Percentiles rank a stretch among this genome's conserved stretches.
Evolutionary conservation across 2,797 vertebrate genomes (phyloP).

Genomic region (Falco rusticolus): DNA sequence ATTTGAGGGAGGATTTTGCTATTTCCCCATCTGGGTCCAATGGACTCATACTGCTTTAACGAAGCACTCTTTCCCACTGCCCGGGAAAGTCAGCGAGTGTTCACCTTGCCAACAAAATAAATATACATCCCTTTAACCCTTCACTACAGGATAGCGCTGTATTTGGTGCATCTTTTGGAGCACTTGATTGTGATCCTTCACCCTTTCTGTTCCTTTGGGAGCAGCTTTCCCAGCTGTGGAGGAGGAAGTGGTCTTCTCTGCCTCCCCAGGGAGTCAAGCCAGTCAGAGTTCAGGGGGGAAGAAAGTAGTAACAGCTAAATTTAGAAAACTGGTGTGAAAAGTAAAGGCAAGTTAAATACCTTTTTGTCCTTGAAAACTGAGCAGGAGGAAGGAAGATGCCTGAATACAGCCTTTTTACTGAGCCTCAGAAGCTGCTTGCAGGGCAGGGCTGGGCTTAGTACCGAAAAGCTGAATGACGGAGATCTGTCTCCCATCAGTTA

Average conservation of each 20-base stretch:
- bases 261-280: constrained; percentile 25
- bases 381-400: constrained; percentile 41
- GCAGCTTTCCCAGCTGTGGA: constrained; percentile 63
- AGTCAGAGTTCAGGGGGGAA: constrained; percentile 60
- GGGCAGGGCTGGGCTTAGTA: constrained; percentile 21
- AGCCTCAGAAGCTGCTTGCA: constrained; percentile 2
- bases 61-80: constrained; percentile 3
- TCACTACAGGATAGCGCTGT: background rate
- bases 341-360: constrained; percentile 37
- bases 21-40: background rate
- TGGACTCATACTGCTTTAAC: background rate
- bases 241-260: constrained; percentile 62
- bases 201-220: constrained; percentile 40
- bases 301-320: constrained; percentile 63
- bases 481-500: background rate
- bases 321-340: constrained; percentile 67
- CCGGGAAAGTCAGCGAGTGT: background rate
- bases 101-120: constrained; percentile 35
- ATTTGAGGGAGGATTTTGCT: background rate
- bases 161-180: constrained; percentile 42
- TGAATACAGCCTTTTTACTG: background rate
- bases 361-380: constrained; percentile 38
- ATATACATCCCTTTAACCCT: constrained; percentile 26
- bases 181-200: constrained; percentile 35
- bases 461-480: constrained; percentile 29